Base-by-base conservation (phyloP, 2,113 vertebrate genomes). In the Coregonus clupeaformis region DNA sequence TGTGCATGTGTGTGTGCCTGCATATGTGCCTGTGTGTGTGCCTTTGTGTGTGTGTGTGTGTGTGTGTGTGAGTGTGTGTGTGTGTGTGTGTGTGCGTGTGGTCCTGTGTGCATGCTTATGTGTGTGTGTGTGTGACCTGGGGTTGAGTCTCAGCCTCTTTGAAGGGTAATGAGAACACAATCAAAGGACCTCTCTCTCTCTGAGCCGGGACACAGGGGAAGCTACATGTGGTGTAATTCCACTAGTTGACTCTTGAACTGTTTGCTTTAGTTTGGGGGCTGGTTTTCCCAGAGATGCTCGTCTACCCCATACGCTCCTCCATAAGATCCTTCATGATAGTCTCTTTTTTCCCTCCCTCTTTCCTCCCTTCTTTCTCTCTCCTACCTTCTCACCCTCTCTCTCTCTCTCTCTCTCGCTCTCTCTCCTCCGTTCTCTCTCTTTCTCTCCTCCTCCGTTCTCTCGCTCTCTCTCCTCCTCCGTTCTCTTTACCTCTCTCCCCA, bases 171-270 rank as follows among this genome's bases (percentile, higher is more conserved):
- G 63, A 65, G 63, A 65, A 29, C 63, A 30, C 63, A 24, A 62
- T 62, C 59, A 62, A 62, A 62, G 22, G 59, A 11, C n/a, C 16
- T 52, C 59, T 25, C 36, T 12, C 22, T n/a, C 24, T 22, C 25
- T 65, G 63, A 65, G 63, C 13, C 4, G 25, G 63, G 57, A 65
- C 22, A 27, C 24, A 65, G 63, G 22, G 63, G 63, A 65, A 57
- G 52, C 63, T 79, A 52, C 64, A 72, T 78, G 55, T 76, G 71
- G 57, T 70, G 64, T 66, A 79, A 71, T 79, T 74, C 65, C 47
- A 59, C 47, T 79, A 79, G 76, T 75, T 80, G 73, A 80, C 78
- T 80, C 73, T 59, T 80, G 73, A 75, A 75, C 78, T 80, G 78
- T 75, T 80, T 80, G 74, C 78, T 71, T 80, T 76, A 80, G 71